phyloP scores from a whole-genome alignment of 2,797 vertebrate genomes.

The Tokudaia muenninki region DNA sequence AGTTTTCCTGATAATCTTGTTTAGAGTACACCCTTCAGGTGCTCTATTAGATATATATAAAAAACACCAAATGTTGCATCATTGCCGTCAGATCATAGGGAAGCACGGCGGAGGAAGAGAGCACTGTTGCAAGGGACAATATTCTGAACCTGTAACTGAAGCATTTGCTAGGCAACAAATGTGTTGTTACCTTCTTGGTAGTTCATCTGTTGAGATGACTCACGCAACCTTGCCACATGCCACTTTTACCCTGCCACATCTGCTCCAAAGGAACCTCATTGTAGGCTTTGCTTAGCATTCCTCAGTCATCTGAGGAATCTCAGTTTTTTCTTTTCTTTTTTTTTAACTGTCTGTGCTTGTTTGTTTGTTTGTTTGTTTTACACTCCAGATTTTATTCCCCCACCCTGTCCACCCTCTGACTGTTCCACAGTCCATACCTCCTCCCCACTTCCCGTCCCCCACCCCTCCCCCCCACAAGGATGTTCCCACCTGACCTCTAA shows the following conservation, averaged over 20 bases:
- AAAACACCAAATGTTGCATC: not conserved
- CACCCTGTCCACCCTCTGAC: too few relatives aligned
- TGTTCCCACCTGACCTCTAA: too few relatives aligned
- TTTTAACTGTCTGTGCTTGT: too few relatives aligned
- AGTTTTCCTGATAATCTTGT: not conserved
- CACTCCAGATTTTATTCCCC: too few relatives aligned
- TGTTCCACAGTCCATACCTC: too few relatives aligned
- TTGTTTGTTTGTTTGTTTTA: too few relatives aligned
- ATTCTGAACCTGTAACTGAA: not conserved
- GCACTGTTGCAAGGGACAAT: not conserved
- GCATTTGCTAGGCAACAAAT: not conserved
- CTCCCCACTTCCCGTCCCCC: too few relatives aligned
- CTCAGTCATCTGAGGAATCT: not conserved
- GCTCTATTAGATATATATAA: not conserved
- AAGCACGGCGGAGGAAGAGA: not conserved
- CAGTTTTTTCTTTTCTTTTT: not conserved
- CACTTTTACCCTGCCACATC: not conserved
- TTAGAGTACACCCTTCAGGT: not conserved
- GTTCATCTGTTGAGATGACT: not conserved
- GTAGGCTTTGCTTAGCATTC: not conserved
- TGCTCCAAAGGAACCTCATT: not conserved
- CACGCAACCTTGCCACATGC: not conserved
- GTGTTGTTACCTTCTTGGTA: not conserved
- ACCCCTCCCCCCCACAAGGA: too few relatives aligned
- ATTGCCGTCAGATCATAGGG: not conserved